These are phyloP conservation scores for Melanerpes formicivorus DNA, from an alignment of 2,113 vertebrate genomes.

Conservation along the genomic window DNA sequence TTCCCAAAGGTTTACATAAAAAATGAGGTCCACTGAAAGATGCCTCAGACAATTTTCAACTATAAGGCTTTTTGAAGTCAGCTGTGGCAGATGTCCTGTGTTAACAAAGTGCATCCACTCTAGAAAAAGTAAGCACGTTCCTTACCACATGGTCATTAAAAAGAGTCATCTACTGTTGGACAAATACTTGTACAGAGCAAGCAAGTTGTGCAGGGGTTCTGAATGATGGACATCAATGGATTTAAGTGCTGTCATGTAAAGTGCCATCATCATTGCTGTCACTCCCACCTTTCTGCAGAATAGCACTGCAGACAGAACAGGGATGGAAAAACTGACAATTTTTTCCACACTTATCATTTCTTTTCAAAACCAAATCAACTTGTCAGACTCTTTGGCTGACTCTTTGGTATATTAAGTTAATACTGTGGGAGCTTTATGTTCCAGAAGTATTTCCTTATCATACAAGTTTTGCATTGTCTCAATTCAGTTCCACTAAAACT, in stretches of 20 bases:
- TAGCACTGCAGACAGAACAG: background rate
- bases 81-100: background rate
- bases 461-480: background rate
- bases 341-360: accelerated
- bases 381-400: background rate
- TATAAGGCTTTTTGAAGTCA: background rate
- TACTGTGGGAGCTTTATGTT: background rate
- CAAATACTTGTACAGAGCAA: background rate
- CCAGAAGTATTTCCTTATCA: background rate
- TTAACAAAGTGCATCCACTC: background rate
- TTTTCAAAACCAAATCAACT: background rate
- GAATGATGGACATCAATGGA: background rate
- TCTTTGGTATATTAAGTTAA: background rate
- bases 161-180: background rate
- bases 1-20: background rate
- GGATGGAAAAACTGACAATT: background rate
- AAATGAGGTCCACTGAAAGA: background rate
- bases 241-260: background rate
- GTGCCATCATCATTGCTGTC: background rate
- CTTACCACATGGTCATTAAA: background rate
- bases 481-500: background rate
- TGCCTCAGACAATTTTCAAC: background rate
- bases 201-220: background rate
- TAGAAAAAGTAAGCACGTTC: background rate
- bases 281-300: background rate